phyloP scores from a whole-genome alignment of 2,797 vertebrate species.

The Halcyon badia region DNA sequence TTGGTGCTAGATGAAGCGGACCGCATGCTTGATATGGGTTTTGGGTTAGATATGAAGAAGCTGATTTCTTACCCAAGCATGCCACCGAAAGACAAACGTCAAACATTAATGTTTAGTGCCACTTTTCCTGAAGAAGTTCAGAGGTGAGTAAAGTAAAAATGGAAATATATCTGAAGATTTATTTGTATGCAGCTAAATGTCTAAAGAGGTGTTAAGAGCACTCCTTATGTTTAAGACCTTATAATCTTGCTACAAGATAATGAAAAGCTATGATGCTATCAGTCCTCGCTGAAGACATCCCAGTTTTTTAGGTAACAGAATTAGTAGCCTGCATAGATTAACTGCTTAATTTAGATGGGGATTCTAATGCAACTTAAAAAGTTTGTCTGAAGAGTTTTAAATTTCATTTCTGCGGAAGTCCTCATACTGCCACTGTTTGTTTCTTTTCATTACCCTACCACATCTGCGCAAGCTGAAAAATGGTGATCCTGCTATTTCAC shows the following conservation, averaged over 20 bases:
- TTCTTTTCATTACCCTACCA: neutral
- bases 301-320: neutral
- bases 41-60: constrained; percentile 90
- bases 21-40: constrained; percentile 97
- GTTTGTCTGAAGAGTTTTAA: too few species aligned
- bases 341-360: neutral
- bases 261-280: neutral
- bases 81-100: constrained; percentile 89
- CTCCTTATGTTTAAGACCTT: neutral
- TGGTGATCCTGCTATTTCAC: neutral
- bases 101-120: constrained; percentile 96
- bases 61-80: constrained; percentile 88
- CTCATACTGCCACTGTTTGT: neutral
- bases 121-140: constrained; percentile 94
- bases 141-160: constrained; percentile 79
- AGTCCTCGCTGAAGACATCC: neutral
- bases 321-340: neutral
- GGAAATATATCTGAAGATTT: neutral
- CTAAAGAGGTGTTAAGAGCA: neutral
- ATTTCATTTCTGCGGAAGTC: neutral
- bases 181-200: neutral
- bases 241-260: neutral
- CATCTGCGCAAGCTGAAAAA: neutral
- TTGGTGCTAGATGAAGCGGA: constrained; percentile 96
- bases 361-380: neutral